Evolutionary conservation across 2,113 vertebrate species (phyloP), one percentile per base, ranked within the genome.

Genomic region (Cyphomyrus plagiostoma): DNA sequence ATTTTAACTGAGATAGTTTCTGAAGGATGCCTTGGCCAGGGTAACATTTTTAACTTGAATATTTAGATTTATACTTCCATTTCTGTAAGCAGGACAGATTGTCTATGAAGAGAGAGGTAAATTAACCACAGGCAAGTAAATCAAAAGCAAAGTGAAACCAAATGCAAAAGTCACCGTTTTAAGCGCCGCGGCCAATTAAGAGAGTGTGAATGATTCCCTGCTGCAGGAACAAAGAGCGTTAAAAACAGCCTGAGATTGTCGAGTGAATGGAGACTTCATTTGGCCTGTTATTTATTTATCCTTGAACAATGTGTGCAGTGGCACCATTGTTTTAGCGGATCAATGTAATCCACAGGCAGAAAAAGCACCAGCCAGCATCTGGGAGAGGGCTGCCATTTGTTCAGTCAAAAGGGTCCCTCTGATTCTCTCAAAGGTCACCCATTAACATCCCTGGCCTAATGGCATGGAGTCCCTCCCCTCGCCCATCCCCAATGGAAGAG

Each of bases 341-440:
- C 95, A 94, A 94, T 95, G 93, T 88, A 77, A 93, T 92, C 94
- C 92, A 92, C 92, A 91, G 92, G 93, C 90, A 82, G 90, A 88
- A 62, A 26, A 77, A 74, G 90, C 70, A 92, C 89, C 88, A 87
- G 90, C 82, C 74, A n/a, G 91, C 91, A 90, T 74, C 89, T 52
- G 93, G 92, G 87, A 45, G 11, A 30, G 90, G 91, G 10, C 90
- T 86, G 58, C 62, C 87, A 11, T 91, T 91, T 91, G 91, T 90
- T 89, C 58, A 87, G 91, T 87, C 91, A 56, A 66, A 52, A 88
- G 89, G 23, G 86, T 91, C 66, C 91, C 84, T 92, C 92, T 56
- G 89, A 94, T 93, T 94, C 92, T 94, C 91, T 93, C 85, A 94
- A 94, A 94, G 93, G 94, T 95, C 94, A 94, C 89, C 89, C 90